Conservation (phyloP, 2,113 vertebrate genomes). For the Phyllostomus discolor region DNA sequence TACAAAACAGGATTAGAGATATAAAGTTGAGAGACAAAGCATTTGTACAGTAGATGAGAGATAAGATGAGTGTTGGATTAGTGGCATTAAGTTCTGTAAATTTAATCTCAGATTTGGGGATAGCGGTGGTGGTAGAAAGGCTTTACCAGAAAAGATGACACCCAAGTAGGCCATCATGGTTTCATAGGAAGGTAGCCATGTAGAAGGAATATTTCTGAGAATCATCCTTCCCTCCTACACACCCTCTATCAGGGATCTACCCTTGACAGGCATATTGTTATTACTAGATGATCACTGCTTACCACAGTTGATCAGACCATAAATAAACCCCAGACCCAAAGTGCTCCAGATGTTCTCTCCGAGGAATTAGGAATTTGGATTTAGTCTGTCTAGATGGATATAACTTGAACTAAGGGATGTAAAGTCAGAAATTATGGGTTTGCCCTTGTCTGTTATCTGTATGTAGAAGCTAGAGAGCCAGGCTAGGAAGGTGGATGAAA, state of each 20-base stretch:
- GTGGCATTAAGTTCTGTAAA: neutral
- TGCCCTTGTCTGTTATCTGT: neutral
- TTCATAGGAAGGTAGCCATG: neutral
- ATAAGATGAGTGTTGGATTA: neutral
- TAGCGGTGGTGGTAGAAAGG: neutral
- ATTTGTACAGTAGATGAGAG: neutral
- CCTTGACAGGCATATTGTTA: constrained; percentile 17
- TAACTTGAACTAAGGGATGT: constrained; percentile 20
- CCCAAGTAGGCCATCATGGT: neutral
- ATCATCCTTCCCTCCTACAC: neutral
- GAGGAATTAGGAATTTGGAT: constrained; percentile 22
- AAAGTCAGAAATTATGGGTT: constrained; percentile 4
- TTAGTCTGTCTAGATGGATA: neutral
- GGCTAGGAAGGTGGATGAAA: neutral
- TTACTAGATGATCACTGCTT: neutral
- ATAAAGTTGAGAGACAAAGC: neutral
- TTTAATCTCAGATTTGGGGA: neutral
- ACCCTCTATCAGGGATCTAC: neutral
- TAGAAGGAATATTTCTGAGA: neutral
- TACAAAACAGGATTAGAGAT: neutral
- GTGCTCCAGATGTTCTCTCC: constrained; percentile 44
- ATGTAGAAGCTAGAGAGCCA: neutral
- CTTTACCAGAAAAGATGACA: neutral
- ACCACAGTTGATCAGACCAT: neutral
- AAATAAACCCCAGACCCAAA: constrained; percentile 40